Evolutionary conservation across 2,113 vertebrate genomes (phyloP), one percentile per base, ranked within the genome.

Genomic region (Cheirogaleus medius): DNA sequence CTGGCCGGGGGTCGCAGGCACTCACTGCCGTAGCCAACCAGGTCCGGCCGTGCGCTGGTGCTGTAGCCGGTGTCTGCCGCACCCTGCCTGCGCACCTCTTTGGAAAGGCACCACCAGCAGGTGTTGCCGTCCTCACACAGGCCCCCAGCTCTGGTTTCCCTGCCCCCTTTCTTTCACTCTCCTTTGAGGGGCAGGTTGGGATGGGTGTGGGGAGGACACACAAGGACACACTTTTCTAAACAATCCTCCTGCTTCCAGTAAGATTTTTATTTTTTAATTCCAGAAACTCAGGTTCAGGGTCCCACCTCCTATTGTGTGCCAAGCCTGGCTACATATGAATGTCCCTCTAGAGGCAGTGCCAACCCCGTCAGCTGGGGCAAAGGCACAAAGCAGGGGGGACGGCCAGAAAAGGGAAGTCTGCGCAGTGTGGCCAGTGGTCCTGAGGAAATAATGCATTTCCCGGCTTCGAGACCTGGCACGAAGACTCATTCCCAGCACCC

Each of bases 401-500:
- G 11, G 44, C 42, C 10, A 37, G n/a, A 27, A 39, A 32, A 3
- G 25, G 27, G 25, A 1, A 14, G 54, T n/a, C 12, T 54, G 23
- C 47, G 15, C 25, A 10, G 0, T 18, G 10, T 4, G 37, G 17
- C 12, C 18, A 3, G 1, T 0, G 29, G 5, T 8, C 54, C 47
- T 25, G 4, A 15, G 39, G 25, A 14, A 12, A 69, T 1, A 12
- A 69, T 1, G 12, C 18, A 0, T 2, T 3, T 56, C 7, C 64
- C 13, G 23, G 56, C 76, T n/a, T 47, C 85, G 1, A 0, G 37
- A 47, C 42, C 54, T 42, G n/a, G 39, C 47, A 2, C 0, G n/a
- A 58, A 44, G 39, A 37, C 32, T 42, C 11, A 3, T 3, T 29
- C 5, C 64, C 8, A 23, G 17, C 8, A 27, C 8, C 23, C 64